Percentiles rank a stretch among this genome's conserved stretches.
Evolutionary conservation across 2,888 invertebrate species (phyloP).

Genomic region (Harpagoxenus sublaevis): DNA sequence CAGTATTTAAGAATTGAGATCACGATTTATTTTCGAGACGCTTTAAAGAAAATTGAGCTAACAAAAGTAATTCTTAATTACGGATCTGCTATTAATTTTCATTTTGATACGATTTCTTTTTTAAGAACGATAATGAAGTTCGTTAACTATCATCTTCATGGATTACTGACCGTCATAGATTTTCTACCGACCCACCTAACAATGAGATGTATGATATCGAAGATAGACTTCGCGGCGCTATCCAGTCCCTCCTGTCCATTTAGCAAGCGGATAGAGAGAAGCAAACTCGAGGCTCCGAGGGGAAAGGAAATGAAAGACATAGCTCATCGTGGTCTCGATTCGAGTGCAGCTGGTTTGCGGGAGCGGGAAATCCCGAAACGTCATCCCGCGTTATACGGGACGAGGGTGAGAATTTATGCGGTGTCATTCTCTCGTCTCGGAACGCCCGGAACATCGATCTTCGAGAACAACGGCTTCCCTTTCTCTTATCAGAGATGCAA

Average conservation of each 20-base stretch:
- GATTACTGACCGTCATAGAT: not conserved
- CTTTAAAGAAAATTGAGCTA: not conserved
- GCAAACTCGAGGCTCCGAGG: not conserved
- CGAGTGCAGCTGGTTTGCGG: slow-evolving; percentile 51
- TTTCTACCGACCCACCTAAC: not conserved
- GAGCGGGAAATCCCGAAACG: slow-evolving; percentile 49
- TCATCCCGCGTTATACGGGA: slow-evolving; percentile 50
- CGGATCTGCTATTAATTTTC: not conserved
- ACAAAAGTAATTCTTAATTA: not conserved
- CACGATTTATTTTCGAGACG: not conserved
- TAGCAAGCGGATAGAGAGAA: slow-evolving; percentile 36
- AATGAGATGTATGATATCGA: slow-evolving; percentile 56
- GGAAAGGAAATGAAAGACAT: slow-evolving; percentile 59
- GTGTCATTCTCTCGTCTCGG: slow-evolving; percentile 50
- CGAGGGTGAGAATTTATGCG: slow-evolving; percentile 64
- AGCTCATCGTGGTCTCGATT: slow-evolving; percentile 63
- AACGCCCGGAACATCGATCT: slow-evolving; percentile 47
- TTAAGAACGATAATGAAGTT: not conserved
- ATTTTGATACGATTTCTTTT: not conserved
- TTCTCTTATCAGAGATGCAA: slow-evolving; percentile 47
- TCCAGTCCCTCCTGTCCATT: slow-evolving; percentile 58
- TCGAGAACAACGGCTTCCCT: slow-evolving; percentile 38
- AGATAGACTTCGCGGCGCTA: slow-evolving; percentile 46
- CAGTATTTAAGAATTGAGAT: not conserved
- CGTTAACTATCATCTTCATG: not conserved